Evolutionary conservation across 2,113 vertebrate genomes (phyloP).

Genomic region (Brienomyrus brachyistius): DNA sequence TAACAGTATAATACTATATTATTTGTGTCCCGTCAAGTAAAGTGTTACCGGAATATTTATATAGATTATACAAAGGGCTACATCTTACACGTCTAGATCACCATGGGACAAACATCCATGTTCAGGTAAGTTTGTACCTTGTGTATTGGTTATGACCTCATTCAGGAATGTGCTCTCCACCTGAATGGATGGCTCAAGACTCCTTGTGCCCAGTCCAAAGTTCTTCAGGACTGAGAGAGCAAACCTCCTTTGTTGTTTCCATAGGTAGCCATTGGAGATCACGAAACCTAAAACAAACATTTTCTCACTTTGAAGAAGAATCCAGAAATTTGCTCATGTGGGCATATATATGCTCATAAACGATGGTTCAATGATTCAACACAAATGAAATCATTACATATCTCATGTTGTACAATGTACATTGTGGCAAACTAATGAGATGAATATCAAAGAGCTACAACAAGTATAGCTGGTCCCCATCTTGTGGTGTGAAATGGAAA

Average conservation of each 20-base stretch:
- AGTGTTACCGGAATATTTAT: background rate
- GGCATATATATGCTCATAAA: no score
- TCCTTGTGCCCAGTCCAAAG: background rate
- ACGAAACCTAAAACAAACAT: constrained; percentile 40
- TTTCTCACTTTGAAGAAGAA: background rate
- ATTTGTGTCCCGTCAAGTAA: no score
- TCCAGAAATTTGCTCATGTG: no score
- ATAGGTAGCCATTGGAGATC: constrained; percentile 35
- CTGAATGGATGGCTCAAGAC: background rate
- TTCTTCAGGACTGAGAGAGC: background rate
- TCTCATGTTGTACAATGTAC: no score
- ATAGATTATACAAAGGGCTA: background rate
- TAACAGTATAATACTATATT: no score
- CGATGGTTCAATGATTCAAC: no score
- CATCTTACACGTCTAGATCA: background rate
- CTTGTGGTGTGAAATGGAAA: background rate
- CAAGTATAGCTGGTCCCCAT: background rate
- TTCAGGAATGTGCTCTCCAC: background rate
- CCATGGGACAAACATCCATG: background rate
- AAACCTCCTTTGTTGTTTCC: background rate
- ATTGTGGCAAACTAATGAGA: no score
- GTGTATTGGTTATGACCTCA: background rate
- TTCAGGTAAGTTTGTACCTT: constrained; percentile 44
- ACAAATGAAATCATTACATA: no score
- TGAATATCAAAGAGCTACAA: no score